Evolutionary conservation across 2,113 vertebrate species (phyloP).

Genomic region (Odocoileus virginianus): DNA sequence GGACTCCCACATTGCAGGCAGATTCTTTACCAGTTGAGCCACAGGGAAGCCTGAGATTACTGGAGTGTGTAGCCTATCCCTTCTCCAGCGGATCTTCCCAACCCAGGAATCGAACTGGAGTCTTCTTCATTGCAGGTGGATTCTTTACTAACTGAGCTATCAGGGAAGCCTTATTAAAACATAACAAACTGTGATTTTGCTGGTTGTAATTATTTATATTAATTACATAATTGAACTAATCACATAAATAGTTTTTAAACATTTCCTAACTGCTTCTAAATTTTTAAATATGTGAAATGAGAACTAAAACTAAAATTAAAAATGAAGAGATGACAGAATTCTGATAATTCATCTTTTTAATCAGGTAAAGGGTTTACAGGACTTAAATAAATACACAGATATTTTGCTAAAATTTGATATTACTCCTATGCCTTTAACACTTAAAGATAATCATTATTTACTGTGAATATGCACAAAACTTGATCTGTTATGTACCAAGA

Average conservation of each 20-base stretch:
- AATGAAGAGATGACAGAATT: constrained; percentile 10
- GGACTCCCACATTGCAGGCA: background rate
- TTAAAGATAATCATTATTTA: background rate
- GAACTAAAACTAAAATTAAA: constrained; percentile 18
- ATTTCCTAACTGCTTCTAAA: constrained; percentile 64
- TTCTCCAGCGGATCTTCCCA: background rate
- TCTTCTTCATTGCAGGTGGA: background rate
- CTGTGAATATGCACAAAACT: background rate
- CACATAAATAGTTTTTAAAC: constrained; percentile 52
- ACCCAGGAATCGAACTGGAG: background rate
- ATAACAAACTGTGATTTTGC: constrained; percentile 60
- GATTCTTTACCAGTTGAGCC: background rate
- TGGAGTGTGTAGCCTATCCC: background rate
- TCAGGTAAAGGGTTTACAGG: background rate
- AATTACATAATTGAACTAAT: constrained; percentile 71
- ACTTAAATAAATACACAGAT: background rate
- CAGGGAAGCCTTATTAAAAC: constrained; percentile 3
- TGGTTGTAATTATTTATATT: constrained; percentile 69
- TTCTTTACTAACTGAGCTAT: background rate
- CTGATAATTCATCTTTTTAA: background rate
- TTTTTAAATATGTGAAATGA: constrained; percentile 43
- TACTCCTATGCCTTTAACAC: background rate
- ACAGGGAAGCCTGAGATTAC: background rate
- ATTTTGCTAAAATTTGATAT: background rate
- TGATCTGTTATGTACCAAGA: background rate